A percentile compares a stretch with the other conserved stretches of the same genome.
Evolutionary conservation across 2,797 vertebrate species (phyloP).

Genomic region (Poeciliopsis gracilis): DNA sequence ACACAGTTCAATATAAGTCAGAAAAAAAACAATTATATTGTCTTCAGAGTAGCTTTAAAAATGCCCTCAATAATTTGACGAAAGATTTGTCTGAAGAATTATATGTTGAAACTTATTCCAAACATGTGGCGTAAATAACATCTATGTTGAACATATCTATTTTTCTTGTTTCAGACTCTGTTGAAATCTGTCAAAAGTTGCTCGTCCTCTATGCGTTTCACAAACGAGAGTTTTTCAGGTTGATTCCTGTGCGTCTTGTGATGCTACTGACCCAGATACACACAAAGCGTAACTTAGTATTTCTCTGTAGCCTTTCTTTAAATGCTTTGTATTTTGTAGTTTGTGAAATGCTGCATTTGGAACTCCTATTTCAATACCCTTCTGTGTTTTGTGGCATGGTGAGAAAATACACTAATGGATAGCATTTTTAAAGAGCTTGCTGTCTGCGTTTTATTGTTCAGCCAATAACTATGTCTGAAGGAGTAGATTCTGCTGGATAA

Average conservation of each 20-base stretch:
- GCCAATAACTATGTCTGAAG: slow-evolving; percentile 4
- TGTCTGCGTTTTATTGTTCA: not conserved
- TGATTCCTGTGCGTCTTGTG: not conserved
- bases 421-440: not conserved
- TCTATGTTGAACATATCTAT: not conserved
- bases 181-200: not conserved
- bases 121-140: not conserved
- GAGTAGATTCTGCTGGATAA: not conserved
- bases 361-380: not conserved
- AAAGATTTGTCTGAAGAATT: not conserved
- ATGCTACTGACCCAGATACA: not conserved
- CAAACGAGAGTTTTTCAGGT: not conserved
- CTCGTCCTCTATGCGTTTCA: not conserved
- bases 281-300: not conserved
- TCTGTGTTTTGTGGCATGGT: not conserved
- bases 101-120: not conserved
- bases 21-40: not conserved
- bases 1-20: not conserved
- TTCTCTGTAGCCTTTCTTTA: not conserved
- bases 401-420: not conserved
- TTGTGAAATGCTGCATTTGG: not conserved
- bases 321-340: not conserved
- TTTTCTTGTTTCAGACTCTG: not conserved
- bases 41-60: not conserved
- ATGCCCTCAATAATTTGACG: not conserved